Evolutionary conservation across 1,140 invertebrate genomes (phyloP).

Genomic region (Saccostrea cuccullata): DNA sequence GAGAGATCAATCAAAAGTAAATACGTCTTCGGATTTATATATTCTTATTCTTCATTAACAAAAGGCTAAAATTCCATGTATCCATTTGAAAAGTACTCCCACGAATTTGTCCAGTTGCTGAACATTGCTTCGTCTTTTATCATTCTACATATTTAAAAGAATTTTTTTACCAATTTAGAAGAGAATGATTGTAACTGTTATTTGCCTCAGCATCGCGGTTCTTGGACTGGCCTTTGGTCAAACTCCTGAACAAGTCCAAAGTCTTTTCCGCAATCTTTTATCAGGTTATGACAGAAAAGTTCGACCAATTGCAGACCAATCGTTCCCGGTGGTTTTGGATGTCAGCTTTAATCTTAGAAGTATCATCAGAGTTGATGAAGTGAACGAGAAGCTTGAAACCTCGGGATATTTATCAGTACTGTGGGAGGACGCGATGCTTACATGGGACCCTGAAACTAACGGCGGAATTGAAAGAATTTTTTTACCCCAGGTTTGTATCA

Average conservation of each 20-base stretch:
- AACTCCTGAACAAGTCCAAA: not conserved
- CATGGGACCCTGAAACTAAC: conserved; percentile 52
- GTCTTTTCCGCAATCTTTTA: not conserved
- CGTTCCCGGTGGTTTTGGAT: conserved; percentile 33
- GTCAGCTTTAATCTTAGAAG: conserved; percentile 46
- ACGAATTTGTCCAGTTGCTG: too few species aligned
- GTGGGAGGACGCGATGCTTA: conserved; percentile 51
- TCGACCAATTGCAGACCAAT: conserved; percentile 45
- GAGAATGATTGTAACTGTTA: not conserved
- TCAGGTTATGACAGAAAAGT: conserved; percentile 48
- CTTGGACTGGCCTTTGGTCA: conserved; percentile 9
- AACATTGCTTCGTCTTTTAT: too few species aligned
- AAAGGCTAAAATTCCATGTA: too few species aligned
- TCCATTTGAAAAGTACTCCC: too few species aligned
- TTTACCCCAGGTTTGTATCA: conserved; percentile 8
- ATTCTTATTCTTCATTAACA: too few species aligned
- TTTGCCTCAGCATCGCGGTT: not conserved
- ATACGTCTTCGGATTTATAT: too few species aligned
- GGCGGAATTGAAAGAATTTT: not conserved
- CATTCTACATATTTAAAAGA: too few species aligned
- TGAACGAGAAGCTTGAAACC: conserved; percentile 45
- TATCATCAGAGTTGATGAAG: conserved; percentile 49
- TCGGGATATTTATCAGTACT: conserved; percentile 38
- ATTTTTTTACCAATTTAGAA: too few species aligned
- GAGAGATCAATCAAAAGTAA: too few species aligned